Percentiles rank a stretch among this genome's conserved stretches.
These are phyloP conservation scores for Spisula subtruncata DNA, from an alignment of 2,888 invertebrate genomes.

Conservation along the genomic window DNA sequence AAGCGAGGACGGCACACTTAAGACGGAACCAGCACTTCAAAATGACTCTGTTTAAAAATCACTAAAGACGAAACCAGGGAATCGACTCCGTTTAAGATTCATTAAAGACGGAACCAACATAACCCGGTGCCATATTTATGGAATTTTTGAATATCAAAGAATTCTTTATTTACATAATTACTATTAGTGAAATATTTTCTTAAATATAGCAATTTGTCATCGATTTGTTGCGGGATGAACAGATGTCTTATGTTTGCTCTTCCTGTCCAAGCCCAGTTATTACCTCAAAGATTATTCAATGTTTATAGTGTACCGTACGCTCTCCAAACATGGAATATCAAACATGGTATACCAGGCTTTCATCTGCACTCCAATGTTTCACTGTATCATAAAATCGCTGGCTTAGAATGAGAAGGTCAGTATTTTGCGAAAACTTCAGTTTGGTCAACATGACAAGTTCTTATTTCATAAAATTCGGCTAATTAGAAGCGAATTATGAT, in stretches of 20 bases:
- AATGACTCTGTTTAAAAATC: too few species aligned
- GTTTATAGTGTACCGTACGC: background rate
- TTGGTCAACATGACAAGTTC: too few species aligned
- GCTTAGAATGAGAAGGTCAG: too few species aligned
- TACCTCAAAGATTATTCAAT: background rate
- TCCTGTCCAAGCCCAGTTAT: background rate
- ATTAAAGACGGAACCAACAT: background rate
- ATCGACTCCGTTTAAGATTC: background rate
- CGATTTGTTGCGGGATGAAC: background rate
- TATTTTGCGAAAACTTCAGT: too few species aligned
- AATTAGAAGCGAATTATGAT: too few species aligned
- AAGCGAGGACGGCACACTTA: too few species aligned
- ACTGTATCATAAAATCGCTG: background rate
- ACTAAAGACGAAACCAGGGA: too few species aligned
- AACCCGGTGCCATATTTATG: conserved; percentile 21
- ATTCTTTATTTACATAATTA: conserved; percentile 27
- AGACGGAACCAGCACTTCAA: too few species aligned
- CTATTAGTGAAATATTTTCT: conserved; percentile 28
- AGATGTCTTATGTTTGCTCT: conserved; percentile 10
- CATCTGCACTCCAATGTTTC: background rate
- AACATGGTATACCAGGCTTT: background rate
- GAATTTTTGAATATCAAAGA: conserved; percentile 15
- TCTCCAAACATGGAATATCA: background rate
- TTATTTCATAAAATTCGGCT: too few species aligned
- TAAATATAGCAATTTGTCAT: conserved; percentile 30